A percentile compares a stretch with the other conserved stretches of the same genome.
These are phyloP conservation scores for Argynnis bischoffii DNA, from an alignment of 2,888 invertebrate genomes.

Conservation along the genomic window DNA sequence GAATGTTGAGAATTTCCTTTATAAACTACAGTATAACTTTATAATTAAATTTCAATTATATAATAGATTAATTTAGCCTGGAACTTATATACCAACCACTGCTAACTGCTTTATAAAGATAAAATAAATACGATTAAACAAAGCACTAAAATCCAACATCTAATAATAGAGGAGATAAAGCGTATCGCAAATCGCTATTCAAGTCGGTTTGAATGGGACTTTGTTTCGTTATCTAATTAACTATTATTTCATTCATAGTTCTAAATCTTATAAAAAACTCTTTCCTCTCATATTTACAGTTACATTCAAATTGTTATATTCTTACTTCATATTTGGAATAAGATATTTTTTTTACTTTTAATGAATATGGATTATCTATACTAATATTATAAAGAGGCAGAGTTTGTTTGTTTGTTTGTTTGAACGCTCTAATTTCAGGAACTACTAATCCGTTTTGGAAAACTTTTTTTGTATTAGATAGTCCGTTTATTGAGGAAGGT, in stretches of 20 bases:
- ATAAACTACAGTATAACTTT: conserved; percentile 1
- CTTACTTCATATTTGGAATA: too few species aligned
- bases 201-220: conserved; percentile 55
- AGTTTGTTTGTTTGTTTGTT: too few species aligned
- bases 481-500: too few species aligned
- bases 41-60: neutral
- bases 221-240: conserved; percentile 51
- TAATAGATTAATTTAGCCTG: neutral
- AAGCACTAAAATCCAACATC: conserved; percentile 40
- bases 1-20: conserved; percentile 2
- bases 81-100: neutral
- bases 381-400: too few species aligned
- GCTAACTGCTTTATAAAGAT: conserved; percentile 26
- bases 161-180: conserved; percentile 51
- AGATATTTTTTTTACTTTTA: too few species aligned
- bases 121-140: conserved; percentile 33
- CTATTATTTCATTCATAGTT: conserved; percentile 10
- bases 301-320: neutral
- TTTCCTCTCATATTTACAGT: neutral
- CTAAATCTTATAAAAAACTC: neutral
- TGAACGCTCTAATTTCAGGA: too few species aligned
- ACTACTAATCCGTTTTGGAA: too few species aligned
- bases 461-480: too few species aligned
- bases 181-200: conserved; percentile 55
- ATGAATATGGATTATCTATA: too few species aligned